These are phyloP conservation scores for Rhadinocentrus ornatus DNA, from an alignment of 2,797 vertebrate species.

Conservation along the genomic window DNA sequence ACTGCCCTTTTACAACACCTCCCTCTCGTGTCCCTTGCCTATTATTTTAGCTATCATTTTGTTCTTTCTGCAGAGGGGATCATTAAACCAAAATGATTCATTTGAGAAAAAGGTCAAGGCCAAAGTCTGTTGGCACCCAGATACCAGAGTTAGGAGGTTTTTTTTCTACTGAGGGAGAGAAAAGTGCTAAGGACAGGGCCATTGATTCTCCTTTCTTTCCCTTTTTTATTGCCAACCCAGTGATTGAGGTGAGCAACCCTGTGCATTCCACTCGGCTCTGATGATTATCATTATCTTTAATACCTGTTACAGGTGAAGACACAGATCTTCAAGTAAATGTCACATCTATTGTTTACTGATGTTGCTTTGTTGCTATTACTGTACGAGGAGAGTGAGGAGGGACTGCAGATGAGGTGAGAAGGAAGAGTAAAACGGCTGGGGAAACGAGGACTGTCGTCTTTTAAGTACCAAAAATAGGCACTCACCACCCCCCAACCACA, in stretches of 20 bases:
- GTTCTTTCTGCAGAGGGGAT: slow-evolving; percentile 70
- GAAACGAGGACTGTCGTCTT: slow-evolving; percentile 58
- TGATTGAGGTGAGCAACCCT: slow-evolving; percentile 68
- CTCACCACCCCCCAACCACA: slow-evolving; percentile 20
- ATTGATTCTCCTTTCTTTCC: slow-evolving; percentile 43
- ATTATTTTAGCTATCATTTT: slow-evolving; percentile 73
- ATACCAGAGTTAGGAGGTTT: slow-evolving; percentile 62
- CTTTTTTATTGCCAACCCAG: slow-evolving; percentile 45
- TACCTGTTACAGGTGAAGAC: slow-evolving; percentile 63
- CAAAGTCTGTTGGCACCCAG: slow-evolving; percentile 70
- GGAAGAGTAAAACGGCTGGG: slow-evolving; percentile 24
- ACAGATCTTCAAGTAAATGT: slow-evolving; percentile 64
- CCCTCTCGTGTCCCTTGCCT: slow-evolving; percentile 32
- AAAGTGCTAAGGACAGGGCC: slow-evolving; percentile 34
- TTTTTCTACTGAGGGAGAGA: slow-evolving; percentile 34
- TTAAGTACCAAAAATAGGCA: slow-evolving; percentile 75
- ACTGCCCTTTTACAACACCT: slow-evolving; percentile 53
- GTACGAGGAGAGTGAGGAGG: slow-evolving; percentile 8
- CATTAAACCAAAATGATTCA: slow-evolving; percentile 82
- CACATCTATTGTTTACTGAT: slow-evolving; percentile 60
- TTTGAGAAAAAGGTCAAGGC: slow-evolving; percentile 80
- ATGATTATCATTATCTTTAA: slow-evolving; percentile 73
- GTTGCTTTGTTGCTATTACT: slow-evolving; percentile 63
- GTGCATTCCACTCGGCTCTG: slow-evolving; percentile 39
- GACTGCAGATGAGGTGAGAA: not conserved